Evolutionary conservation across 35 echinoderm and acorn worm genomes (phyloP).

Genomic region (Apostichopus californicus): DNA sequence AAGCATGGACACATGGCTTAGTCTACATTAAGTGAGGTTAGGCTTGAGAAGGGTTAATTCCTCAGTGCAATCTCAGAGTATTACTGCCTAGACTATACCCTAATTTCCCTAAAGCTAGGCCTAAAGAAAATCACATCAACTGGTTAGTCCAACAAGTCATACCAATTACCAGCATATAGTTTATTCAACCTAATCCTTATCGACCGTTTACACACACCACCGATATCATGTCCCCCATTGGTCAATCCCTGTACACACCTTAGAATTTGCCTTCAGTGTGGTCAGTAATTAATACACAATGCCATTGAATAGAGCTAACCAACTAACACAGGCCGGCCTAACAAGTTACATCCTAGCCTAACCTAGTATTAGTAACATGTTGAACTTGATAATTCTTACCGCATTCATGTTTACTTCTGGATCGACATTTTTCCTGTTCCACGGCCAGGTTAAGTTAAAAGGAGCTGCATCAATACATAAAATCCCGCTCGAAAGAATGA

Average conservation of each 20-base stretch:
- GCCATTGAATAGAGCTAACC: too few species aligned
- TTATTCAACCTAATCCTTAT: not conserved
- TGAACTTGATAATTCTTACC: conserved; percentile 18
- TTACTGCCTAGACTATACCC: too few species aligned
- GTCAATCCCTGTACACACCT: conserved; percentile 40
- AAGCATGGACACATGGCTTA: too few species aligned
- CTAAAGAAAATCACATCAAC: too few species aligned
- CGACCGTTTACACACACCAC: not conserved
- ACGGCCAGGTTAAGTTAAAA: conserved; percentile 10
- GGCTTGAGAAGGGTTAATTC: too few species aligned
- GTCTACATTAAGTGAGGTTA: too few species aligned
- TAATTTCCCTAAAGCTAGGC: too few species aligned
- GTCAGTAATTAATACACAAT: too few species aligned
- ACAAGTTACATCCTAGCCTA: too few species aligned
- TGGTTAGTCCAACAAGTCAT: not conserved
- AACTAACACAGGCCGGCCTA: too few species aligned
- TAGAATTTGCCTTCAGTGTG: conserved; percentile 2
- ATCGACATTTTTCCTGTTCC: conserved; percentile 40
- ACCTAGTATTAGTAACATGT: too few species aligned
- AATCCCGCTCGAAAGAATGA: not conserved
- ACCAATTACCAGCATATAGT: not conserved
- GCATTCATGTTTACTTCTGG: conserved; percentile 64
- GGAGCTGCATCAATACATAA: not conserved
- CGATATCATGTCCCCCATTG: not conserved
- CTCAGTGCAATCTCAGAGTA: too few species aligned